phyloP scores from a whole-genome alignment of 2,888 invertebrate species.

The Nomada lathburiana region DNA sequence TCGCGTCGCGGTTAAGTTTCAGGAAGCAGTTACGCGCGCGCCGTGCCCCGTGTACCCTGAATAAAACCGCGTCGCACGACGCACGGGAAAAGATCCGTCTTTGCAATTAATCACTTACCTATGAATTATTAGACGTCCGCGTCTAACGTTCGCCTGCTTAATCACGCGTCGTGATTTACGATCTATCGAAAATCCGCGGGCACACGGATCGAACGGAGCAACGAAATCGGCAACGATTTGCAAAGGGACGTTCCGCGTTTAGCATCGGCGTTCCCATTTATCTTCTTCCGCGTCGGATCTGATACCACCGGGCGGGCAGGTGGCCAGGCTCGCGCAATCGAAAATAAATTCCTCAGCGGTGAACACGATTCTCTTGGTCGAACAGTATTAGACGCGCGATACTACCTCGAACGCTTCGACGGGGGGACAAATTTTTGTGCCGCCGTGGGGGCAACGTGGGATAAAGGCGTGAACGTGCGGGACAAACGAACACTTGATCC shows the following conservation, averaged over 20 bases:
- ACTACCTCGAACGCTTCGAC: not conserved
- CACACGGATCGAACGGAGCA: constrained; percentile 2
- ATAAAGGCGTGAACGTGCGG: not conserved
- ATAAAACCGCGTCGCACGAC: constrained; percentile 8
- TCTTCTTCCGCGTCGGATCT: not conserved
- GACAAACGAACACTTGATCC: not conserved
- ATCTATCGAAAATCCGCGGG: constrained; percentile 10
- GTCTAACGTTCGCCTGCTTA: not conserved
- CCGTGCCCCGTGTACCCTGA: not conserved
- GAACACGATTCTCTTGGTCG: not conserved
- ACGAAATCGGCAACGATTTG: constrained; percentile 12
- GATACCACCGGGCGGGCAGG: not conserved
- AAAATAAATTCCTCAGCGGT: not conserved
- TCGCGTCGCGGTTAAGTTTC: constrained; percentile 36
- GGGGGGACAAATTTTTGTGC: not conserved
- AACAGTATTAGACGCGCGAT: not conserved
- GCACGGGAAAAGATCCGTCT: not conserved
- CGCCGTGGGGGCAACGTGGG: not conserved
- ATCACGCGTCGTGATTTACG: not conserved
- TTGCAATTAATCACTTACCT: not conserved
- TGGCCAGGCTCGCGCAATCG: not conserved
- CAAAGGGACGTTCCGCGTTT: not conserved
- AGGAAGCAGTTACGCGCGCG: constrained; percentile 40
- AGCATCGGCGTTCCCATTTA: not conserved
- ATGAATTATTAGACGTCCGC: constrained; percentile 17